These are phyloP conservation scores for Amblyteles armatorius DNA, from an alignment of 2,888 invertebrate species.

Conservation along the genomic window DNA sequence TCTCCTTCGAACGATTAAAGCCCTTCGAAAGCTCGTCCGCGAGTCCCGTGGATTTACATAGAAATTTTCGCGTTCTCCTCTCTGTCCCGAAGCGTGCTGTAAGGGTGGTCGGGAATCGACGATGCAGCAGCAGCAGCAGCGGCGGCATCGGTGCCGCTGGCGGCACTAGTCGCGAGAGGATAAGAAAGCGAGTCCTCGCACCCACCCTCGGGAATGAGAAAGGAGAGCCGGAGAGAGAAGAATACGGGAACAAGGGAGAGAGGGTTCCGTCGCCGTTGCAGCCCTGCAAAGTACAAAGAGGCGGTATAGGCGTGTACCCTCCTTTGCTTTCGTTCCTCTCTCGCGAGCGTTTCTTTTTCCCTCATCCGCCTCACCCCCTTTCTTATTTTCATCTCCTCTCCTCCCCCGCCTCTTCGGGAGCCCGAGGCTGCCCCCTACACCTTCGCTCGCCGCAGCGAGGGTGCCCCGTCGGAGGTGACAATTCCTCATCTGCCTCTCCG, in stretches of 20 bases:
- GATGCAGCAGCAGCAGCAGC: constrained; percentile 48
- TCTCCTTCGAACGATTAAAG: background rate
- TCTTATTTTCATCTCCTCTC: constrained; percentile 32
- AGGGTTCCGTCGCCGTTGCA: constrained; percentile 72
- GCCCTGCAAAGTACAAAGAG: constrained; percentile 78
- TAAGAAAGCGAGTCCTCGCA: constrained; percentile 62
- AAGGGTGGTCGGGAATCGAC: constrained; percentile 40
- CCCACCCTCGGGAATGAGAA: constrained; percentile 38
- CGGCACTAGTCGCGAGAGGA: constrained; percentile 68
- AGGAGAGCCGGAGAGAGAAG: constrained; percentile 37
- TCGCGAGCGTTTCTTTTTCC: constrained; percentile 53
- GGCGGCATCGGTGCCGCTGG: constrained; percentile 53
- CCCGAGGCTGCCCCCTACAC: constrained; percentile 22
- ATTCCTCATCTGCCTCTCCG: constrained; percentile 80
- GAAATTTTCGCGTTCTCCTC: constrained; percentile 18
- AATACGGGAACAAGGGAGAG: constrained; percentile 62
- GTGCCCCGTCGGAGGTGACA: constrained; percentile 78
- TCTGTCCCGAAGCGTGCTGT: constrained; percentile 13
- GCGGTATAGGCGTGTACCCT: constrained; percentile 74
- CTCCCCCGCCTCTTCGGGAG: constrained; percentile 55
- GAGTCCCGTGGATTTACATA: constrained; percentile 43
- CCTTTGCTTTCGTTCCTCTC: constrained; percentile 64
- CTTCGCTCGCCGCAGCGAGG: constrained; percentile 11
- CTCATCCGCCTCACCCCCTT: constrained; percentile 46
- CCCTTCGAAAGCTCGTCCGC: constrained; percentile 6